A percentile compares a stretch with the other conserved stretches of the same genome.
Conservation (phyloP, 2,888 invertebrate genomes). For the Cheilosia urbana region DNA sequence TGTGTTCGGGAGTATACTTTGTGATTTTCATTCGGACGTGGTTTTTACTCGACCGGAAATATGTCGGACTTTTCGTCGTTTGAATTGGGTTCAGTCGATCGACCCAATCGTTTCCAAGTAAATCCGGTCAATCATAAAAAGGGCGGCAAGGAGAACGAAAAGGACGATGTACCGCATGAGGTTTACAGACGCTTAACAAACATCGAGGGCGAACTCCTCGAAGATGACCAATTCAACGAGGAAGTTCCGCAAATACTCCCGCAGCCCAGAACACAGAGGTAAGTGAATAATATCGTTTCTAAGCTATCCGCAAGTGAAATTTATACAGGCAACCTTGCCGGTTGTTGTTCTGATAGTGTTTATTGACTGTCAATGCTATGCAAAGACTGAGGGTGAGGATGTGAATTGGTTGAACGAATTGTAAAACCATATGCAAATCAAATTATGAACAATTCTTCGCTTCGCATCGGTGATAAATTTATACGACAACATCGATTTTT, state of each 20-base stretch:
- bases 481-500: no score
- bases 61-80: conserved; percentile 82
- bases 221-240: conserved; percentile 83
- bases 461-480: no score
- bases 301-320: not conserved
- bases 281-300: conserved; percentile 30
- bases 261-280: conserved; percentile 81
- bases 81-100: conserved; percentile 83
- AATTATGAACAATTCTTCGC: not conserved
- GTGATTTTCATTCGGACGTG: conserved; percentile 2
- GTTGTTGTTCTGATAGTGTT: conserved; percentile 18
- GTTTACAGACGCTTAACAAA: conserved; percentile 82
- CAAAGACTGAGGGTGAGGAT: no score
- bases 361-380: conserved; percentile 9
- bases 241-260: conserved; percentile 81
- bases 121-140: conserved; percentile 83
- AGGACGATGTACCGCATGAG: conserved; percentile 79
- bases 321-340: not conserved
- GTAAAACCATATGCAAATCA: not conserved
- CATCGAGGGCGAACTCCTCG: conserved; percentile 81
- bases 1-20: conserved; percentile 26
- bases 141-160: conserved; percentile 77
- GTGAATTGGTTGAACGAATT: no score
- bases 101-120: conserved; percentile 83
- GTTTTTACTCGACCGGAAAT: not conserved